These are phyloP conservation scores for Morus bassanus DNA, from an alignment of 2,797 vertebrate genomes.

Conservation along the genomic window DNA sequence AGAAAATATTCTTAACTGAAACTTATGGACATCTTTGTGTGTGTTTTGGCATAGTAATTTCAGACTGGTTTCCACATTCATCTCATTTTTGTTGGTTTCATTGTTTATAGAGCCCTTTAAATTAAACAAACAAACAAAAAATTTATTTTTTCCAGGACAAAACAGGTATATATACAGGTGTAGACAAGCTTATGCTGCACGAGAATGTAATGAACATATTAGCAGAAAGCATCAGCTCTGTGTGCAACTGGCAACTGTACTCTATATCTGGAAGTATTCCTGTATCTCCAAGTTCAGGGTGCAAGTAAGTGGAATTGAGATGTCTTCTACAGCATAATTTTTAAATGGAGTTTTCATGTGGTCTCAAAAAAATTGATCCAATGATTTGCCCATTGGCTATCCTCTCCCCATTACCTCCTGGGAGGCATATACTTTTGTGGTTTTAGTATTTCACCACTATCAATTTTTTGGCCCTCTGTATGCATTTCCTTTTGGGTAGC, in stretches of 20 bases:
- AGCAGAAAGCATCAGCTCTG: neutral
- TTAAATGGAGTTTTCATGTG: neutral
- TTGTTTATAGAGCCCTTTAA: neutral
- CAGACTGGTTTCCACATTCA: neutral
- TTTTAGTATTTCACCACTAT: neutral
- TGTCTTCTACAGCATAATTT: neutral
- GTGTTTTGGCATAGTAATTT: neutral
- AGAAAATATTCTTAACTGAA: slow-evolving; percentile 2
- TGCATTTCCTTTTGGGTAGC: neutral
- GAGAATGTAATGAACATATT: neutral
- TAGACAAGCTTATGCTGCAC: neutral
- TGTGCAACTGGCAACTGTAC: neutral
- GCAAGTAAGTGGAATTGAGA: neutral
- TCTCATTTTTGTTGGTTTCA: neutral
- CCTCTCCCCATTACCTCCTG: neutral
- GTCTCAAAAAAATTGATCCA: neutral
- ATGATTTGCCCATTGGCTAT: neutral
- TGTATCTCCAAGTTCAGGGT: neutral
- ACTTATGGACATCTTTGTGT: neutral
- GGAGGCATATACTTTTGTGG: neutral
- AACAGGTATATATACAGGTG: neutral
- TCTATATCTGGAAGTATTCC: neutral
- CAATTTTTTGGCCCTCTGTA: neutral
- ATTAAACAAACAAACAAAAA: neutral
- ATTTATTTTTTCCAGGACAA: neutral